These are phyloP conservation scores for Micromesistius poutassou DNA, from an alignment of 2,797 vertebrate species.

Conservation along the genomic window DNA sequence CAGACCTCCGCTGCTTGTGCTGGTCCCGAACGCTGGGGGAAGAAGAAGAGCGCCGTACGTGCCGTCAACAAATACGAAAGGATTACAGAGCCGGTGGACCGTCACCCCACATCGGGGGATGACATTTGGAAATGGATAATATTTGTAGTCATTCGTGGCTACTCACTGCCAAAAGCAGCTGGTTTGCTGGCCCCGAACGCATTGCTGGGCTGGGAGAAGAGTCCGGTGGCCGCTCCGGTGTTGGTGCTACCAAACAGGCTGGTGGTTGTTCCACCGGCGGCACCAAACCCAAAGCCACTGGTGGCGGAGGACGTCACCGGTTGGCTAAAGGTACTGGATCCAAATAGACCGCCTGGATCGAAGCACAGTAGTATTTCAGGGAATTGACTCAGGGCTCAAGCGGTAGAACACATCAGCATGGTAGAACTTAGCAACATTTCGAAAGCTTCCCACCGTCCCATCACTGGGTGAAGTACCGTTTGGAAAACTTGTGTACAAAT, in stretches of 20 bases:
- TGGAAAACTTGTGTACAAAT: not conserved
- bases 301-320: constrained; percentile 88
- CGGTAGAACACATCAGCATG: not conserved
- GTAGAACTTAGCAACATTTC: not conserved
- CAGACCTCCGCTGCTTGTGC: constrained; percentile 86
- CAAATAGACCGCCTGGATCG: constrained; percentile 84
- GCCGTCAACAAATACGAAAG: not conserved
- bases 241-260: constrained; percentile 86
- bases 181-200: constrained; percentile 90
- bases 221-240: constrained; percentile 79
- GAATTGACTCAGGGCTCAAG: not conserved
- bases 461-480: not conserved
- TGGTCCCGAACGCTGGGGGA: constrained; percentile 87
- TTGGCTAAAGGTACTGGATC: constrained; percentile 87
- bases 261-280: constrained; percentile 81
- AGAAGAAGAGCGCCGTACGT: not conserved
- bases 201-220: constrained; percentile 92
- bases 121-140: not conserved
- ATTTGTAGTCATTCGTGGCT: not conserved
- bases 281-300: constrained; percentile 88
- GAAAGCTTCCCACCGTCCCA: not conserved
- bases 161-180: constrained; percentile 90
- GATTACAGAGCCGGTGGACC: not conserved
- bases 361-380: not conserved
- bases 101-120: not conserved